Conservation (phyloP, 2,888 invertebrate genomes). For the Drosophila niveifrons region DNA sequence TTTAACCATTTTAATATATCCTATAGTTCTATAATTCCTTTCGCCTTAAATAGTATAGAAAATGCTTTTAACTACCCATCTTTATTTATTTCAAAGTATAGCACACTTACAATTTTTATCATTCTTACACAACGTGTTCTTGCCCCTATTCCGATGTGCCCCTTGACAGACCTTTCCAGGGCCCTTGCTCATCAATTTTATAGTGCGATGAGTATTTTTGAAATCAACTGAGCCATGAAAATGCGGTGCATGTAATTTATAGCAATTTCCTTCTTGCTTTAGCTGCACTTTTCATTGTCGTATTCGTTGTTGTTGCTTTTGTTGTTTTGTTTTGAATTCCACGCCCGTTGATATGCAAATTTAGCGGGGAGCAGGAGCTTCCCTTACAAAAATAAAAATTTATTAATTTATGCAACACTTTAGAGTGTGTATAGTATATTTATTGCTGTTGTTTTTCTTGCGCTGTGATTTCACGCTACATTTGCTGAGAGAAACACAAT, state of each 20-base stretch:
- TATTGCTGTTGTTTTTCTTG: constrained; percentile 43
- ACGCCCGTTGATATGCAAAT: constrained; percentile 59
- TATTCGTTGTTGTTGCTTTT: constrained; percentile 10
- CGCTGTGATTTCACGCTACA: constrained; percentile 53
- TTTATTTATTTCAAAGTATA: not conserved
- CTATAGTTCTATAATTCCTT: no score
- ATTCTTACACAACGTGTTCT: constrained; percentile 6
- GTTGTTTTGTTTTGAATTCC: constrained; percentile 46
- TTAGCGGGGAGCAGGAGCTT: constrained; percentile 13
- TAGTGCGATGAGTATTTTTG: constrained; percentile 35
- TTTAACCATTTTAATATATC: no score
- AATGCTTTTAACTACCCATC: not conserved
- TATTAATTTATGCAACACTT: constrained; percentile 76
- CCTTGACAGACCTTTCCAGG: constrained; percentile 5
- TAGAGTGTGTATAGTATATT: constrained; percentile 41
- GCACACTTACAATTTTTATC: constrained; percentile 20
- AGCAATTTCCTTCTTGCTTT: constrained; percentile 68
- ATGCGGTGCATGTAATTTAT: constrained; percentile 71
- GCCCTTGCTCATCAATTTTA: constrained; percentile 48
- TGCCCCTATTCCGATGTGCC: not conserved
- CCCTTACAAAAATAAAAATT: constrained; percentile 45
- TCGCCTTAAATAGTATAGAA: not conserved
- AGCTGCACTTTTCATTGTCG: constrained; percentile 50
- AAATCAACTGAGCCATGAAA: constrained; percentile 72
- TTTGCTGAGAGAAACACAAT: constrained; percentile 42